Evolutionary conservation across 2,797 vertebrate species (phyloP), one percentile per base, ranked within the genome.

Genomic region (Muscicapa striata): DNA sequence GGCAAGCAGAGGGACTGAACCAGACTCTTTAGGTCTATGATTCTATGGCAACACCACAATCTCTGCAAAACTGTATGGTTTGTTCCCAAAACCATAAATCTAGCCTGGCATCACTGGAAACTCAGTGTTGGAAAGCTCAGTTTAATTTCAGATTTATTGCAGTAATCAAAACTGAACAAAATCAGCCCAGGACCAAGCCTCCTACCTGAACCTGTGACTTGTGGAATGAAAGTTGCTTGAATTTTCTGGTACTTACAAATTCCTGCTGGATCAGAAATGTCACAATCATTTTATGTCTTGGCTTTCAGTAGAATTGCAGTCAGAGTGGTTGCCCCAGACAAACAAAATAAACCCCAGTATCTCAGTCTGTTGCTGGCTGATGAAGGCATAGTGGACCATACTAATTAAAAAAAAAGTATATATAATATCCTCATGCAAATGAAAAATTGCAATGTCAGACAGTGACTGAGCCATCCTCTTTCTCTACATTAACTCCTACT

Each of bases 81-180:
- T 96, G 94, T 95, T 96, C 94, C 94, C 94, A 96, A 94, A 94
- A 94, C 76, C 76, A 88, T 95, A 96, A 96, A 95, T 94, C 83
- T 79, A 69, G 74, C 79, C 82, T 93, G 92, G 94, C 85, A 93
- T 92, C 82, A 84, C 6, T 95, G 92, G 94, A 96, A 95, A 91
- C 87, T 89, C 82, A 20, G 76, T 29, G 76, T 32, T 89, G 85
- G 94, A 92, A 67, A 96, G 73, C 83, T 91, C 10, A 1, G 73
- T 81, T 96, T 88, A 86, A 92, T 90, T 94, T 90, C 92, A 96
- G 94, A 96, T 95, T 95, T 93, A 94, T 81, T 93, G 70, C 89
- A 70, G 91, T 78, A 95, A 93, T 93, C 94, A 92, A 95, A 96
- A 85, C 51, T 78, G 79, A 91, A 93, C 43, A 79, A 89, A 95